phyloP scores from a whole-genome alignment of 1,140 invertebrate genomes.

The Caerostris darwini region DNA sequence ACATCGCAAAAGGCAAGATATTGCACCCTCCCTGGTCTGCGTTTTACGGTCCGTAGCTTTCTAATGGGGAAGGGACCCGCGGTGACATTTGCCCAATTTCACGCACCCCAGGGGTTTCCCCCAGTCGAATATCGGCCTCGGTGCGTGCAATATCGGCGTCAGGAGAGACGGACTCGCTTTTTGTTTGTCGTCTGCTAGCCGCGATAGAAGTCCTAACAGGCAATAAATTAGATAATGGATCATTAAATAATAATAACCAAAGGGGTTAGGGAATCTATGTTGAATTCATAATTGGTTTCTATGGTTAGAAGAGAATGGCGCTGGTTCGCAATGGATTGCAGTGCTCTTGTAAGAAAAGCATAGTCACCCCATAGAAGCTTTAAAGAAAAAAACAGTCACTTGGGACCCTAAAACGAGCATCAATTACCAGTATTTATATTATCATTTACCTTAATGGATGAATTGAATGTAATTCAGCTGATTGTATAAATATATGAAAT shows the following conservation, averaged over 20 bases:
- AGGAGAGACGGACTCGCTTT: background rate
- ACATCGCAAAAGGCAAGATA: background rate
- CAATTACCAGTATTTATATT: no score
- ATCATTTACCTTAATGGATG: no score
- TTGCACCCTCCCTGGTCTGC: slow-evolving; percentile 29
- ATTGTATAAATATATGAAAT: no score
- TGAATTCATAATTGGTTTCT: background rate
- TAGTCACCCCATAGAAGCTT: no score
- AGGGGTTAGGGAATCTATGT: background rate
- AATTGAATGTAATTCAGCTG: no score
- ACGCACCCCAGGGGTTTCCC: slow-evolving; percentile 54
- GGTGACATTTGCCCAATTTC: slow-evolving; percentile 76
- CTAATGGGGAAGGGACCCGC: slow-evolving; percentile 58
- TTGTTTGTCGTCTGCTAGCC: slow-evolving; percentile 9
- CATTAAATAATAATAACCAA: slow-evolving; percentile 56
- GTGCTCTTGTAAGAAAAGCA: no score
- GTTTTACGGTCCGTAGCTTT: slow-evolving; percentile 48
- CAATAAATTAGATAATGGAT: slow-evolving; percentile 44
- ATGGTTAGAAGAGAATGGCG: background rate
- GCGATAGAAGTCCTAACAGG: slow-evolving; percentile 22
- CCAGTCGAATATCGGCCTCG: background rate
- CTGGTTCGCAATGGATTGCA: no score
- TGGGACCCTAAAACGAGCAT: no score
- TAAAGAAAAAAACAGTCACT: no score
- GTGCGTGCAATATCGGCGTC: slow-evolving; percentile 17